phyloP scores from a whole-genome alignment of 1,140 invertebrate genomes.

The fruit fly (Drosophila melanogaster) region Release_6_plus_ISO1_MT NT_037436.4:16634001-16634500 shows the following conservation, averaged over 20 bases:
- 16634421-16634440: constrained; percentile 42
- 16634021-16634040: constrained; percentile 15
- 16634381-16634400: constrained; percentile 24
- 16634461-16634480: constrained; percentile 53
- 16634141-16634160: constrained; percentile 1
- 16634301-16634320: constrained; percentile 27
- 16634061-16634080: constrained; percentile 29
- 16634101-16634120: constrained; percentile 32
- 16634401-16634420: constrained; percentile 57
- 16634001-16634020: constrained; percentile 17
- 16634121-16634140: constrained; percentile 45
- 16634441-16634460: constrained; percentile 7
- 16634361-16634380: constrained; percentile 62
- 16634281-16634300: constrained; percentile 65
- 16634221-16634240: constrained; percentile 45
- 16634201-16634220: constrained; percentile 48
- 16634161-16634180: constrained; percentile 25
- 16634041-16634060: constrained; percentile 12
- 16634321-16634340: constrained; percentile 1
- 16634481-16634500: constrained; percentile 81
- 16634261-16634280: constrained; percentile 30
- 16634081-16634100: constrained; percentile 19
- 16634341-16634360: constrained; percentile 6
- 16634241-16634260: constrained; percentile 10
- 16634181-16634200: constrained; percentile 29